Conservation (phyloP, 2,888 invertebrate species). For the Syrphus vitripennis region DNA sequence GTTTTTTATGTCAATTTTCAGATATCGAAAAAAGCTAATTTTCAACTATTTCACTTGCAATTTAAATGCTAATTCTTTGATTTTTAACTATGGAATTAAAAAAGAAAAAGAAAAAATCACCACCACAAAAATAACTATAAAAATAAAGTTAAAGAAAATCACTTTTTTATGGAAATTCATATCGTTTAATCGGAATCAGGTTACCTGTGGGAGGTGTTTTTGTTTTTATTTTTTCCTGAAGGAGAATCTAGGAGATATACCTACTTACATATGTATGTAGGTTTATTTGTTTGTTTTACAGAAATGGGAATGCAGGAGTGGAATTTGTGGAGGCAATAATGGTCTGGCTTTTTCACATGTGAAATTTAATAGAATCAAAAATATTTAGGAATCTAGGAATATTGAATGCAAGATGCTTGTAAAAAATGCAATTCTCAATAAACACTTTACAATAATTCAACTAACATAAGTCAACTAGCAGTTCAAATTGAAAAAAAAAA, state of each 20-base stretch:
- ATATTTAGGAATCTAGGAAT: neutral
- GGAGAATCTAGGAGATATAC: too few species aligned
- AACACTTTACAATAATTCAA: too few species aligned
- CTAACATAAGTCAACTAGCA: neutral
- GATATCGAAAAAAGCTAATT: neutral
- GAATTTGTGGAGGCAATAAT: neutral
- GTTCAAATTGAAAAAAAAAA: neutral
- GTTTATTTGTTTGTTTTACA: neutral
- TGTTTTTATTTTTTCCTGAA: too few species aligned
- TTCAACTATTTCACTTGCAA: neutral
- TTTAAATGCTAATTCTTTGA: neutral
- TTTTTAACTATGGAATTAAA: neutral
- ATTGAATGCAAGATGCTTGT: neutral
- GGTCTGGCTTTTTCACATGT: neutral
- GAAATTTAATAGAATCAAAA: neutral
- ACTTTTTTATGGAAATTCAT: constrained; percentile 3
- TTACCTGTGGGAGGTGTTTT: neutral
- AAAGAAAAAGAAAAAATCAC: neutral
- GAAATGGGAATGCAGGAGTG: neutral
- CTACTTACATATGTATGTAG: too few species aligned
- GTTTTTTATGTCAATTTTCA: neutral
- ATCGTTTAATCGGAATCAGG: neutral
- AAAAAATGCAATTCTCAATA: too few species aligned
- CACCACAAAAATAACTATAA: neutral
- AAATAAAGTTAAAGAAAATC: neutral